Evolutionary conservation across 2,113 vertebrate genomes (phyloP), one percentile per base, ranked within the genome.

Genomic region (Aegotheles bennettii): DNA sequence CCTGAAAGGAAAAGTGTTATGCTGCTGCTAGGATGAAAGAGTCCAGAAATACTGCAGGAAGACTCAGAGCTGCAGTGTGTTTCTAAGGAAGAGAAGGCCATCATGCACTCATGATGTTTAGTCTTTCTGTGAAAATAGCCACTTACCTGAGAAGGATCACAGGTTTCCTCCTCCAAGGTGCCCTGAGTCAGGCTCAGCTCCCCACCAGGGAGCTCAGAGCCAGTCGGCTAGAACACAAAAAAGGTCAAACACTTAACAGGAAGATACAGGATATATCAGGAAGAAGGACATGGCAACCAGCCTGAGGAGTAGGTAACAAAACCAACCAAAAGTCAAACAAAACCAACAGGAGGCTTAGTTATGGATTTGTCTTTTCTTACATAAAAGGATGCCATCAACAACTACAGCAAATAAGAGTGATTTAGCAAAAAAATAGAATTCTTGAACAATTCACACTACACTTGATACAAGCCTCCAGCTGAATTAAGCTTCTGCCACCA

Each of bases 81-180:
- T 78, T 64, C 26, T 61, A 75, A 36, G 16, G 29, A 84, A 95
- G 38, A 69, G 29, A 65, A 57, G 16, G 25, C 50, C 21, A 40
- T 28, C 0, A 0, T 6, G 5, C 13, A 78, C 24, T 74, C n/a
- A 9, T 7, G 25, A 70, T 2, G 9, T 38, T 42, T 53, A 35
- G 10, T 16, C 18, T 36, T 80, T 33, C 64, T 56, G 78, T 48
- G 36, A 74, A 53, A 84, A 84, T 0, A 76, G 31, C 19, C 26
- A 35, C 36, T 69, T n/a, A 47, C 6, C 13, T 12, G 6, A 74
- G 31, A 43, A 69, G 12, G 31, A 70, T 48, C 40, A 84, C 50
- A 77, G 36, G 14, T 65, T 56, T 70, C 26, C 19, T 80, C 18
- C 61, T 56, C 63, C 28, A 50, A 45, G 53, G 35, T 84, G 35